Percentiles rank a stretch among this genome's conserved stretches.
These are phyloP conservation scores for Araneus ventricosus DNA, from an alignment of 1,140 invertebrate species.

Conservation along the genomic window DNA sequence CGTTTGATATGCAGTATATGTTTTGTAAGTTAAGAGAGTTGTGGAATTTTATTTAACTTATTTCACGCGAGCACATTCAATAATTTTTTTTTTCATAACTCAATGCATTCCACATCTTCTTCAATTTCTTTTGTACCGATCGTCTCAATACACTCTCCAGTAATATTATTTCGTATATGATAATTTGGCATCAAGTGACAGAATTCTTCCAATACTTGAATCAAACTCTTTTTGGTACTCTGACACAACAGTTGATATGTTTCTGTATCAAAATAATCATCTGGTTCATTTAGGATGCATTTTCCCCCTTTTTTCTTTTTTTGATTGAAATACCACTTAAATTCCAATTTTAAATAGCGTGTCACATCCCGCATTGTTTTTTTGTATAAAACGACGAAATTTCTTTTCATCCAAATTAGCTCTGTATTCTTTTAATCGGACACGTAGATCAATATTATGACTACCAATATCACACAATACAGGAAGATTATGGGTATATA, in stretches of 20 bases:
- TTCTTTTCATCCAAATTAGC: not conserved
- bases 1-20: not conserved
- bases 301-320: not conserved
- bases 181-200: not conserved
- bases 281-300: not conserved
- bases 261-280: conserved; percentile 20
- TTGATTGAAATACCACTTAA: too few species aligned
- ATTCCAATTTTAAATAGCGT: too few species aligned
- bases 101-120: too few species aligned
- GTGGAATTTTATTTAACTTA: too few species aligned
- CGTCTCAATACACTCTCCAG: not conserved
- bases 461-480: conserved; percentile 16
- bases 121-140: too few species aligned
- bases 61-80: too few species aligned
- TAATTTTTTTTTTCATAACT: too few species aligned
- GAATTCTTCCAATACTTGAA: conserved; percentile 23
- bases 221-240: conserved; percentile 3
- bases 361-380: conserved; percentile 14
- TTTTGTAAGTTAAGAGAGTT: not conserved
- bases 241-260: conserved; percentile 6
- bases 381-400: not conserved
- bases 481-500: not conserved
- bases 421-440: not conserved
- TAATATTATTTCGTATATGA: not conserved
- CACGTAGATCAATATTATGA: not conserved